These are phyloP conservation scores for Acomys russatus DNA, from an alignment of 2,797 vertebrate genomes.

Conservation along the genomic window DNA sequence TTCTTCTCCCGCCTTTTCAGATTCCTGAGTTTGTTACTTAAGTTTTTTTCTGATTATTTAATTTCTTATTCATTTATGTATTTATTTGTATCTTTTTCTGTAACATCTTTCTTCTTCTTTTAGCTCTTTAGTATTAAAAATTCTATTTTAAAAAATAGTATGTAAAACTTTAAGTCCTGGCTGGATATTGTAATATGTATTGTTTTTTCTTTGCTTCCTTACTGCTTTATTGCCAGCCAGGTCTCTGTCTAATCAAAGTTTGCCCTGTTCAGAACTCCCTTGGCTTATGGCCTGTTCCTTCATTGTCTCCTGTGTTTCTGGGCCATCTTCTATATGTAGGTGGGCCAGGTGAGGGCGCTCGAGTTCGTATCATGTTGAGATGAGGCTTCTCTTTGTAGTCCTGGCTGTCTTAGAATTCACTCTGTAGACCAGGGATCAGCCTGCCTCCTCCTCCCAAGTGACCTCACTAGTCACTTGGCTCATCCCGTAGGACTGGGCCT, in stretches of 20 bases:
- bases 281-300: neutral
- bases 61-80: neutral
- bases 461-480: neutral
- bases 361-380: neutral
- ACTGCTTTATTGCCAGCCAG: neutral
- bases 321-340: neutral
- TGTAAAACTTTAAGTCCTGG: neutral
- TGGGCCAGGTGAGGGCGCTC: neutral
- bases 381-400: neutral
- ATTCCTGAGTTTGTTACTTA: slow-evolving; percentile 26
- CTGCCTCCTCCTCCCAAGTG: neutral
- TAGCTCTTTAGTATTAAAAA: slow-evolving; percentile 45
- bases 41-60: neutral
- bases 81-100: neutral
- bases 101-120: neutral
- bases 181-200: neutral
- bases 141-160: neutral
- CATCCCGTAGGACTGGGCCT: neutral
- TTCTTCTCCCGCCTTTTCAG: slow-evolving; percentile 46
- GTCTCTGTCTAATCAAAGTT: neutral
- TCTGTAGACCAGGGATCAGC: neutral
- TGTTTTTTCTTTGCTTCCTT: slow-evolving; percentile 40
- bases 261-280: neutral
- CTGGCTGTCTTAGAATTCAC: neutral
- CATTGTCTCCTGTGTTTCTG: neutral